These are phyloP conservation scores for Smittia aterrima DNA, from an alignment of 2,888 invertebrate species.

Conservation along the genomic window DNA sequence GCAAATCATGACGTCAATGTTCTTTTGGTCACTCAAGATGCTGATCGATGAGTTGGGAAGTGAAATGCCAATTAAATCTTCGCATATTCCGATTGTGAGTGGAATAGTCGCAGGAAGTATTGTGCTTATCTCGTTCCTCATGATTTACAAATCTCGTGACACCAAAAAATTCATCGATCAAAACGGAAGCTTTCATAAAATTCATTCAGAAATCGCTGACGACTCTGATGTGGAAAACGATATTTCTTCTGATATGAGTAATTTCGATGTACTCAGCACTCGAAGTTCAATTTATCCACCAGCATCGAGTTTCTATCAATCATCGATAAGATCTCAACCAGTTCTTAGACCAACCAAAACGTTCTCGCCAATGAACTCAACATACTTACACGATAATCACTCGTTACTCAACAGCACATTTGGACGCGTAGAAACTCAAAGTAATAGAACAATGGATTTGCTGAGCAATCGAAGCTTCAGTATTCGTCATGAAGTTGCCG, in stretches of 20 bases:
- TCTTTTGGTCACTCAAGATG: constrained; percentile 18
- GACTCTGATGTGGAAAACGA: constrained; percentile 19
- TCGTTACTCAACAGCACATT: constrained; percentile 5
- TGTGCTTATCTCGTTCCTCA: background rate
- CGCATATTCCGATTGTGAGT: too few species aligned
- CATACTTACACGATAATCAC: background rate
- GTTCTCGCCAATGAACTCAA: background rate
- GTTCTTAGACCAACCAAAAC: background rate
- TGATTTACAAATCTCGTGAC: background rate
- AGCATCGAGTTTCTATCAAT: background rate
- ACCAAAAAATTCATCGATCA: background rate
- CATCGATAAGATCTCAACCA: background rate
- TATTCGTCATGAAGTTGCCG: constrained; percentile 7
- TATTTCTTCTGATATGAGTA: background rate
- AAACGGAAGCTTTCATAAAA: constrained; percentile 11
- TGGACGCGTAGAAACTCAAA: background rate
- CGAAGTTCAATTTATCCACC: background rate
- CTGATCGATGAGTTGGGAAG: background rate
- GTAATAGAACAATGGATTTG: background rate
- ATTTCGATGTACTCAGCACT: background rate
- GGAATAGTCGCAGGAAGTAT: background rate
- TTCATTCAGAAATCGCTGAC: constrained; percentile 6
- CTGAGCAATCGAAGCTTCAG: constrained; percentile 6
- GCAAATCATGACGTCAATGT: background rate
- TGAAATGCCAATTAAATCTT: background rate